Conservation (phyloP, 2,797 vertebrate species). For the Pipistrellus pygmaeus region DNA sequence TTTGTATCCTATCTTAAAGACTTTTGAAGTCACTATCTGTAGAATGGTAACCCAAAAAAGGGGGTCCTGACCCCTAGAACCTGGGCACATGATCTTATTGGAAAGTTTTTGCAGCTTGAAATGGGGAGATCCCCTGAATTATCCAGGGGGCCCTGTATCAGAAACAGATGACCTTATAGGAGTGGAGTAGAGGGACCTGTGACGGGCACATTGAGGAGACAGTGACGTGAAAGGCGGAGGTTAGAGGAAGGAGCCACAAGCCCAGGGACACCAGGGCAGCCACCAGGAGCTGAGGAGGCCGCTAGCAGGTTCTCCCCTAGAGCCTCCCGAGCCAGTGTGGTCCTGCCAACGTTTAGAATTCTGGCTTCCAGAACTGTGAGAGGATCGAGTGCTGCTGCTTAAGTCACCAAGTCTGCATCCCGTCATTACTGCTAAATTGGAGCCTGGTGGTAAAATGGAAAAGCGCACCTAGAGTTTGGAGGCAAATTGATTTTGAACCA, state of each 20-base stretch:
- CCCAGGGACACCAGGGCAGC: background rate
- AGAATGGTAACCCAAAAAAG: background rate
- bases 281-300: too few relatives aligned
- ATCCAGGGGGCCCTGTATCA: background rate
- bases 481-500: background rate
- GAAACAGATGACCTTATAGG: background rate
- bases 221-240: background rate
- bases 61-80: background rate
- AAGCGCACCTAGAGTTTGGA: background rate
- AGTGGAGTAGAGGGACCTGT: background rate
- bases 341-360: background rate
- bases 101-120: background rate
- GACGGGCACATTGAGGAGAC: background rate
- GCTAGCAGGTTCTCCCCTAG: accelerated
- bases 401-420: background rate
- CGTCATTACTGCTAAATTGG: background rate
- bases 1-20: background rate
- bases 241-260: background rate
- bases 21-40: background rate
- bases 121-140: background rate
- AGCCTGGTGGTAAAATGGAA: background rate
- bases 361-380: background rate
- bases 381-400: background rate
- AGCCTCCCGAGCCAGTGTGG: background rate
- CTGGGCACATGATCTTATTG: background rate